Evolutionary conservation across 2,113 vertebrate genomes (phyloP).

Genomic region (Polypterus senegalus): DNA sequence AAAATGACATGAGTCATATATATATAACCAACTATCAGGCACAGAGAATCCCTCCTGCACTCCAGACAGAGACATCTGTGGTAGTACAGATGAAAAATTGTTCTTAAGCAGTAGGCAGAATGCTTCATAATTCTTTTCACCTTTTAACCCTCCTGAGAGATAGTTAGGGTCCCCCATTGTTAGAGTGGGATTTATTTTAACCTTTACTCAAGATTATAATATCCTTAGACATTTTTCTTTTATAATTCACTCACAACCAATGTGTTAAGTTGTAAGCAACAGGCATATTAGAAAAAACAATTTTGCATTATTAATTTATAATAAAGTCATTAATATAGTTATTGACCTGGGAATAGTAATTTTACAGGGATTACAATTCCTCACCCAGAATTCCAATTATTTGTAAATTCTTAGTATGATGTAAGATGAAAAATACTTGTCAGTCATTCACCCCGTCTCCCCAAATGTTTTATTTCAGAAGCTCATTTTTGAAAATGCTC

Average conservation of each 20-base stretch:
- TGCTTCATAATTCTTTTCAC: constrained; percentile 26
- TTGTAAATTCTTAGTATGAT: constrained; percentile 10
- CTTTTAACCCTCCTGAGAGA: constrained; percentile 18
- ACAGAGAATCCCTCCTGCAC: constrained; percentile 1
- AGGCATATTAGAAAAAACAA: constrained; percentile 20
- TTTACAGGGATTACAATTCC: constrained; percentile 17
- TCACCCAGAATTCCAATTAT: constrained; percentile 10
- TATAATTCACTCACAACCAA: constrained; percentile 23
- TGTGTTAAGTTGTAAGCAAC: constrained; percentile 21
- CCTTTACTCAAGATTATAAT: constrained; percentile 26
- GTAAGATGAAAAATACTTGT: constrained; percentile 17
- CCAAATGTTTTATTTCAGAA: too few species aligned
- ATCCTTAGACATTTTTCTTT: constrained; percentile 16
- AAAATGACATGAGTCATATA: constrained; percentile 12
- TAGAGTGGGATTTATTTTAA: constrained; percentile 33
- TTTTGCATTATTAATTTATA: constrained; percentile 28
- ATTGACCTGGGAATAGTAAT: constrained; percentile 14
- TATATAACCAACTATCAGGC: constrained; percentile 7
- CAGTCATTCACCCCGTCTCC: constrained; percentile 21
- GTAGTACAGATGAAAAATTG: constrained; percentile 8
- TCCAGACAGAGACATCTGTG: constrained; percentile 16
- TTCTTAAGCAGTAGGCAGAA: constrained; percentile 17
- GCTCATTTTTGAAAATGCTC: too few species aligned
- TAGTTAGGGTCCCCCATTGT: constrained; percentile 18
- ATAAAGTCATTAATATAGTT: constrained; percentile 25